Conservation (phyloP, 64 coral and sea anemone species). For the Anthopleura sola region DNA sequence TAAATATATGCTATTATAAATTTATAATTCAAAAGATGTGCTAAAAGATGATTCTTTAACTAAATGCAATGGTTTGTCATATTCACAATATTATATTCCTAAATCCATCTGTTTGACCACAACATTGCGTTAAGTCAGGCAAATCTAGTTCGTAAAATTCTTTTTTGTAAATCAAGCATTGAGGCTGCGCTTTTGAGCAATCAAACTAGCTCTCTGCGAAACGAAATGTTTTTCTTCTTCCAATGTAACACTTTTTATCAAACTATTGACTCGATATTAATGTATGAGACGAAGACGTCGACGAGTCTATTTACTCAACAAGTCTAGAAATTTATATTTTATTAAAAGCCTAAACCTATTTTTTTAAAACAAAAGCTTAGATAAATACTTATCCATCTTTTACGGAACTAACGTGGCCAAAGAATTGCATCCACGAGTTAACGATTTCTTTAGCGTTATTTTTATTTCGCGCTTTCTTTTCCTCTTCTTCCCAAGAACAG, state of each 20-base stretch:
- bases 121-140: too few relatives aligned
- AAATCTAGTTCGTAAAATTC: too few relatives aligned
- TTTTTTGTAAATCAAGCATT: too few relatives aligned
- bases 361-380: neutral
- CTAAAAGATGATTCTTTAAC: neutral
- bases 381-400: slow-evolving; percentile 14
- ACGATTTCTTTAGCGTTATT: neutral
- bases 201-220: too few relatives aligned
- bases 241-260: too few relatives aligned
- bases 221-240: too few relatives aligned
- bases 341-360: neutral
- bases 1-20: neutral
- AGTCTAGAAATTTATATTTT: neutral
- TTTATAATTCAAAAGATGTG: neutral
- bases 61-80: neutral
- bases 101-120: too few relatives aligned
- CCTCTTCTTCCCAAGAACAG: slow-evolving; percentile 12
- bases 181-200: too few relatives aligned
- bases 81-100: too few relatives aligned
- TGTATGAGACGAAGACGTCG: too few relatives aligned
- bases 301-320: neutral
- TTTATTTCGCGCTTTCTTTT: neutral
- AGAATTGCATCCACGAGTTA: slow-evolving; percentile 17
- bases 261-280: too few relatives aligned
- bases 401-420: neutral